Evolutionary conservation across 1,140 invertebrate genomes (phyloP), one percentile per base, ranked within the genome.

Genomic region (Ceratina australensis): DNA sequence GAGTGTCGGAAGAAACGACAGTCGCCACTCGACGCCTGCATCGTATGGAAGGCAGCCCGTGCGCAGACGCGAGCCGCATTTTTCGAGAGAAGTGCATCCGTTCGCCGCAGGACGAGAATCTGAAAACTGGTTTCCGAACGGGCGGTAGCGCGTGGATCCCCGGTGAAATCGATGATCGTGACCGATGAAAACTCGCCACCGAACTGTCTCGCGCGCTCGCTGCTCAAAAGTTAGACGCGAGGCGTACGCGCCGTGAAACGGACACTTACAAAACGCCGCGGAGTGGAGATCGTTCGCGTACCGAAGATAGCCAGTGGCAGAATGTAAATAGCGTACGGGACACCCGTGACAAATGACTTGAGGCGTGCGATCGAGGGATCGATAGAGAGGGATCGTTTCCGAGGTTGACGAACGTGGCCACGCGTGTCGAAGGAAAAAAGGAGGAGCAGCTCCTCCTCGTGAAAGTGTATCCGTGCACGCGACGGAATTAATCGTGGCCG

Each of bases 21-120:
- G 90, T 91, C 89, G 89, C 90, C 85, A 90, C 90, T 91, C 90
- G 90, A 91, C 90, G 88, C 88, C 89, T 89, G 90, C 81, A 88
- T 81, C 83, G 84, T 69, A 88, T 88, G 86, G 88, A 86, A 86
- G 87, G 81, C 22, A 87, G 80, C 81, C 85, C 4, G 59, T 64
- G 76, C 78, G 79, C 78, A 82, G 74, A 73, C 82, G 63, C 77
- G 75, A 33, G 54, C 64, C 68, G 68, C 74, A 71, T 69, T 83
- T 83, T 83, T 78, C 69, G 47, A 82, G 59, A 83, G 60, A n/a
- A 73, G 52, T 65, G 68, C 59, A 75, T 76, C 59, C 64, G 68
- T 78, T 69, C 57, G 16, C 69, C 54, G 52, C 15, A 52, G 65
- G 13, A 52, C 47, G 64, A 66, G 75, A 60, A 68, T 77, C 60